Conservation (phyloP, 2,888 invertebrate species). For the Dichetophora obliterata region DNA sequence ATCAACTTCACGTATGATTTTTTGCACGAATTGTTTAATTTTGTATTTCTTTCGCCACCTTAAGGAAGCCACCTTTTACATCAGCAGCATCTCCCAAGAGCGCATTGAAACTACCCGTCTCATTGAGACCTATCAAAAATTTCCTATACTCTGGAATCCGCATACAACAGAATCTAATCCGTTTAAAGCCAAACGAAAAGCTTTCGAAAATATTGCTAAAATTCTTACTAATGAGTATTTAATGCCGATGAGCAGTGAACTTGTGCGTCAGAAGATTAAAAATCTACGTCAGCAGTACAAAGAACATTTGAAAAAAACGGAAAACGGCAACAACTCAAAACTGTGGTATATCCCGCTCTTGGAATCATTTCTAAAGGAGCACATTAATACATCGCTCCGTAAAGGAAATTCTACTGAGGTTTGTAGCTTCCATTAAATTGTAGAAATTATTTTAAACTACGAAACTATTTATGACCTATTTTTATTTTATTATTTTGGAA, state of each 20-base stretch:
- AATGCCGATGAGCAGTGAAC: slow-evolving; percentile 10
- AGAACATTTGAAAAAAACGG: slow-evolving; percentile 4
- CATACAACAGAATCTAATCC: slow-evolving; percentile 1
- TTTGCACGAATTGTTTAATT: neutral
- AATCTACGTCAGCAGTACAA: slow-evolving; percentile 21
- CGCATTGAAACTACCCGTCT: slow-evolving; percentile 13
- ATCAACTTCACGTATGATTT: no score
- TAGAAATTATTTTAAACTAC: no score
- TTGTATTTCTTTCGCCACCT: neutral
- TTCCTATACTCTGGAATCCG: slow-evolving; percentile 26
- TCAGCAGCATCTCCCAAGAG: neutral
- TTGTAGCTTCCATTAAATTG: neutral
- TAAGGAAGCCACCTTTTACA: no score
- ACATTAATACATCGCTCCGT: slow-evolving; percentile 4
- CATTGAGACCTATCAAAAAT: slow-evolving; percentile 8
- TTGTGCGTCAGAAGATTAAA: slow-evolving; percentile 17
- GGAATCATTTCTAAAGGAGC: slow-evolving; percentile 12
- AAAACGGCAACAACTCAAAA: neutral
- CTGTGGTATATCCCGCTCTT: slow-evolving; percentile 12
- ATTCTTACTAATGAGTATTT: slow-evolving; percentile 9
- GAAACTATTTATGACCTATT: no score
- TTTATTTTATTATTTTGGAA: no score
- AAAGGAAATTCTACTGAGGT: neutral
- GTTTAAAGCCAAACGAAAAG: slow-evolving; percentile 17
- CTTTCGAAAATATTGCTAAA: slow-evolving; percentile 11